phyloP scores from a whole-genome alignment of 1,140 invertebrate species.

The Arctopsyche grandis region DNA sequence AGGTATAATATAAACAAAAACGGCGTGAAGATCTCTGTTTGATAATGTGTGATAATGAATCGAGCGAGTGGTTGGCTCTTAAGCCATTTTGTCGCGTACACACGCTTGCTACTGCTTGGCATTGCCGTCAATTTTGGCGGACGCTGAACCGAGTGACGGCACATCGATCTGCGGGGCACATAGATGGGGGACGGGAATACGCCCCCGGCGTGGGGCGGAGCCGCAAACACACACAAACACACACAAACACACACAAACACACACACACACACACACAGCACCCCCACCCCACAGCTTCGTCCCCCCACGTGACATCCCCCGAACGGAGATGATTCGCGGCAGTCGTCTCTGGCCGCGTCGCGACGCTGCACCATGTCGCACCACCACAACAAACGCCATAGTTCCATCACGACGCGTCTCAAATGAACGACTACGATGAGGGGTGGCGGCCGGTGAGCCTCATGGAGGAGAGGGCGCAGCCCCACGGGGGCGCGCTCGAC shows the following conservation, averaged over 20 bases:
- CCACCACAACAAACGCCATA: no score
- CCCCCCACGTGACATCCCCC: no score
- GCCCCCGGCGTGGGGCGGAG: conserved; percentile 22
- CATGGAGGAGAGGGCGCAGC: conserved; percentile 19
- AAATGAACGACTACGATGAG: background rate
- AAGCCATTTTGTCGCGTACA: conserved; percentile 20
- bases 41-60: no score
- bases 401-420: conserved; percentile 10
- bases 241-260: no score
- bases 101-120: no score
- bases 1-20: no score
- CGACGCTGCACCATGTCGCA: background rate
- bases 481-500: conserved; percentile 47
- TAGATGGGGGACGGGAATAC: background rate
- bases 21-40: no score
- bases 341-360: background rate
- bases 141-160: background rate
- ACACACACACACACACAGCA: no score
- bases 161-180: background rate
- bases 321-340: background rate
- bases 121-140: no score
- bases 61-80: no score
- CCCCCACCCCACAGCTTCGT: no score
- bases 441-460: background rate
- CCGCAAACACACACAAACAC: no score